Evolutionary conservation across 2,113 vertebrate genomes (phyloP).

Genomic region (Saimiri boliviensis): DNA sequence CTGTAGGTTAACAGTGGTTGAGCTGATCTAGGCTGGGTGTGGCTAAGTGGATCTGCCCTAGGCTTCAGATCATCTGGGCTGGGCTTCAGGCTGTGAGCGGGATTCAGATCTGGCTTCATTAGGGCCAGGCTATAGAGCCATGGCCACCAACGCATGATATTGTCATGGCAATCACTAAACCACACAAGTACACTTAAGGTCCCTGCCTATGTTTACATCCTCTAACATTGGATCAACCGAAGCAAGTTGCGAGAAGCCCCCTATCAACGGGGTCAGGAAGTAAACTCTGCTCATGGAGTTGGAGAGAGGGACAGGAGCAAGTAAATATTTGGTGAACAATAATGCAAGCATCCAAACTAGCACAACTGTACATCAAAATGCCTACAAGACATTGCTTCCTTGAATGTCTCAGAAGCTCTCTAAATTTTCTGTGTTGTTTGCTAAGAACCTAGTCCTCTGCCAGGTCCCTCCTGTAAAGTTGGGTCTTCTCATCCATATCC

Average conservation of each 20-base stretch:
- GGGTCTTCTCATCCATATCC: neutral
- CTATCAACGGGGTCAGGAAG: too few species aligned
- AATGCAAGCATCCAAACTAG: neutral
- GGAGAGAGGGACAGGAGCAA: neutral
- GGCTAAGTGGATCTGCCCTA: neutral
- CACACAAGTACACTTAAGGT: neutral
- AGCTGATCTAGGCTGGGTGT: neutral
- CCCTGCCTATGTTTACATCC: neutral
- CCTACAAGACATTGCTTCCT: neutral
- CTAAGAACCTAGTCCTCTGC: neutral
- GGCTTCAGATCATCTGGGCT: neutral
- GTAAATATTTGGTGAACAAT: neutral
- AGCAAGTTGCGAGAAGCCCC: neutral
- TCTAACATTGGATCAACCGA: neutral
- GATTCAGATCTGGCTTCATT: neutral
- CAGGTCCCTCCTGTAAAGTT: neutral
- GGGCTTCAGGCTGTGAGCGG: neutral
- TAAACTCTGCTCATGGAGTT: neutral
- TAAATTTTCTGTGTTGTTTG: neutral
- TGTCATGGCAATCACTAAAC: neutral
- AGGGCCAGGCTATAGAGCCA: neutral
- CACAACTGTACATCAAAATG: neutral
- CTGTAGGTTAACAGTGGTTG: neutral
- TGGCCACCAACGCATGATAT: neutral
- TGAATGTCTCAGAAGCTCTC: neutral